These are phyloP conservation scores for Montipora capitata DNA, from an alignment of 92 coral and sea anemone genomes.

Conservation along the genomic window DNA sequence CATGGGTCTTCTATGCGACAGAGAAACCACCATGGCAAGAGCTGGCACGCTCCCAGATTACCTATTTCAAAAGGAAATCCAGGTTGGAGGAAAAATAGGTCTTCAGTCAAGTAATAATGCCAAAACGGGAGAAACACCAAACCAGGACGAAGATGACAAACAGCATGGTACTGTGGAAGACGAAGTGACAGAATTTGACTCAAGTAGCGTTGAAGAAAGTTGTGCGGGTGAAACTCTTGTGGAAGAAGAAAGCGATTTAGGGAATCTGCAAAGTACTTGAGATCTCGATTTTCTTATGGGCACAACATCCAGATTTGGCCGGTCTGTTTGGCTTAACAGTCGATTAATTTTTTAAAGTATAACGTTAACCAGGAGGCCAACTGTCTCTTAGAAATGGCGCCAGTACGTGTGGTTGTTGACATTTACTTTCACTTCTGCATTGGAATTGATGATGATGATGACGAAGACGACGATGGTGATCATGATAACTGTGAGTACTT, in stretches of 20 bases:
- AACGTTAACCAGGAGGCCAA: background rate
- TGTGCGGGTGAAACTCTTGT: conserved; percentile 2
- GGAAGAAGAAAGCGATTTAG: conserved; percentile 3
- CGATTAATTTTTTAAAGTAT: background rate
- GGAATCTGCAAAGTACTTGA: conserved; percentile 25
- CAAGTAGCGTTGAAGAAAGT: conserved; percentile 27
- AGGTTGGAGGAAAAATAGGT: conserved; percentile 1
- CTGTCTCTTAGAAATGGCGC: background rate
- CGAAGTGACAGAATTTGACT: conserved; percentile 12
- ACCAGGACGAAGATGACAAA: conserved; percentile 6
- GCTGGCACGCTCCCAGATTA: conserved; percentile 34
- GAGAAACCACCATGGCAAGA: conserved; percentile 48
- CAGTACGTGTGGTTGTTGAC: background rate
- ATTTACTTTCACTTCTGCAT: background rate
- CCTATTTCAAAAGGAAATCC: conserved; percentile 14
- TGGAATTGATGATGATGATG: background rate
- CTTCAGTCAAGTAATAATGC: conserved; percentile 13
- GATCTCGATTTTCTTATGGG: conserved; percentile 2
- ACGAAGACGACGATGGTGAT: no score
- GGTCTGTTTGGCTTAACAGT: conserved; percentile 1
- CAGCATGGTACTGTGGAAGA: conserved; percentile 1
- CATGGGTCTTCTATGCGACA: conserved; percentile 34
- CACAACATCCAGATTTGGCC: background rate
- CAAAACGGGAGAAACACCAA: conserved; percentile 14
- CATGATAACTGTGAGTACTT: no score